A percentile compares a stretch with the other conserved stretches of the same genome.
These are phyloP conservation scores for Scaptomyza tumidula DNA, from an alignment of 2,888 invertebrate species.

Conservation along the genomic window DNA sequence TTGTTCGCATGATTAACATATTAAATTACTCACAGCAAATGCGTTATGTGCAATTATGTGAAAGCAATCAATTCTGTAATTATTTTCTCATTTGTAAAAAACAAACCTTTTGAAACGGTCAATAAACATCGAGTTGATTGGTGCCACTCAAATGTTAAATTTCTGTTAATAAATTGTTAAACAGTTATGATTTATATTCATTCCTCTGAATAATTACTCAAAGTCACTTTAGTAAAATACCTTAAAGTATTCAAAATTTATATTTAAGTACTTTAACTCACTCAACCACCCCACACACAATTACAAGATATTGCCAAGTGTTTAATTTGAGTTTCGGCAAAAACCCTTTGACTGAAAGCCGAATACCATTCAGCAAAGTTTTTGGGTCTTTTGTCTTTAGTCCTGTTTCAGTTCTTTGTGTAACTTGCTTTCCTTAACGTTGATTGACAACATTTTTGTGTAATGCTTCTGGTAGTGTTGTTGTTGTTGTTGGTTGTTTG, in stretches of 20 bases:
- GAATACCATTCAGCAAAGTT: constrained; percentile 27
- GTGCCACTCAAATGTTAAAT: background rate
- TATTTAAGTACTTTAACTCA: background rate
- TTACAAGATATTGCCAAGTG: background rate
- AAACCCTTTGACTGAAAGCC: constrained; percentile 20
- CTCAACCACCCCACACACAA: background rate
- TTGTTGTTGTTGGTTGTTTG: constrained; percentile 56
- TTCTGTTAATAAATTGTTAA: background rate
- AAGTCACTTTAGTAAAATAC: background rate
- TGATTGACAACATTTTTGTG: constrained; percentile 78
- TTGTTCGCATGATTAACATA: constrained; percentile 30
- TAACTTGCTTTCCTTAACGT: constrained; percentile 63
- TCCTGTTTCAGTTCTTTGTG: constrained; percentile 27
- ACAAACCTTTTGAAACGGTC: constrained; percentile 8
- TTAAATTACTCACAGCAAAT: constrained; percentile 1
- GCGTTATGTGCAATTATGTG: background rate
- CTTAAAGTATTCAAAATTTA: background rate
- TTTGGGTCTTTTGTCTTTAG: constrained; percentile 36
- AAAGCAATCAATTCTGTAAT: background rate
- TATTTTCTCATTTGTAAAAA: background rate
- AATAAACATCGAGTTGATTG: background rate
- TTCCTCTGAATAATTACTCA: background rate
- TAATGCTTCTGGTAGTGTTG: constrained; percentile 48
- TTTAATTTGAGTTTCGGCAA: constrained; percentile 11
- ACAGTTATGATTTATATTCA: too few relatives aligned